Evolutionary conservation across 2,797 vertebrate genomes (phyloP), one percentile per base, ranked within the genome.

Genomic region (Cossypha caffra): DNA sequence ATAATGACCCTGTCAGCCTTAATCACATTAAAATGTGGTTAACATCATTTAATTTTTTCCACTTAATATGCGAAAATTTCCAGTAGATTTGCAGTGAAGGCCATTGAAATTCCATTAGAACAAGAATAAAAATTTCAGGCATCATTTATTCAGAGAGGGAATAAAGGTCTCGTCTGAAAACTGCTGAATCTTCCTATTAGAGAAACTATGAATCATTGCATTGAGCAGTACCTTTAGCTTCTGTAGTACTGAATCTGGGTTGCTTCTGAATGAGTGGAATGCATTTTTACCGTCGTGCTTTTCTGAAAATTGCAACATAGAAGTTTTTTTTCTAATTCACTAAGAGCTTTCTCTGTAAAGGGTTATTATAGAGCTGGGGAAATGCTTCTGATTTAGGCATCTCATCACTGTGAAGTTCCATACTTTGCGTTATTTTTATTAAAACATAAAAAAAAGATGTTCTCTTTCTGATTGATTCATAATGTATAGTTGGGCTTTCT

Each of bases 51-150:
- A 99, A 99, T 99, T 99, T 99, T 99, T 99, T 99, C 98, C 98
- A 99, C 99, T 99, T 99, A 99, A 99, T 99, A 99, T 99, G 99
- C 99, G 98, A 99, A 99, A 99, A 99, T 99, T 99, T 99, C 99
- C 99, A 99, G 98, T 99, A 99, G 99, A 99, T 99, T 99, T 99
- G 99, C 99, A 99, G 98, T 98, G 98, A 98, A 99, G 99, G 99
- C 99, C 99, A 99, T 99, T 99, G 99, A 99, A 99, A 99, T 99
- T 99, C 99, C 99, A 99, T 99, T 99, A 99, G 98, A 99, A 99
- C 99, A 99, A 99, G 99, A 99, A 99, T 99, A 99, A 99, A 99
- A 99, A 99, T 99, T 99, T 99, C 99, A 99, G 99, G 99, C 99
- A 99, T 99, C 99, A 99, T 99, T 99, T 99, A 99, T 99, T 99